Percentiles rank a stretch among this genome's conserved stretches.
Conservation (phyloP, 2,113 vertebrate species). For the Lontra canadensis region DNA sequence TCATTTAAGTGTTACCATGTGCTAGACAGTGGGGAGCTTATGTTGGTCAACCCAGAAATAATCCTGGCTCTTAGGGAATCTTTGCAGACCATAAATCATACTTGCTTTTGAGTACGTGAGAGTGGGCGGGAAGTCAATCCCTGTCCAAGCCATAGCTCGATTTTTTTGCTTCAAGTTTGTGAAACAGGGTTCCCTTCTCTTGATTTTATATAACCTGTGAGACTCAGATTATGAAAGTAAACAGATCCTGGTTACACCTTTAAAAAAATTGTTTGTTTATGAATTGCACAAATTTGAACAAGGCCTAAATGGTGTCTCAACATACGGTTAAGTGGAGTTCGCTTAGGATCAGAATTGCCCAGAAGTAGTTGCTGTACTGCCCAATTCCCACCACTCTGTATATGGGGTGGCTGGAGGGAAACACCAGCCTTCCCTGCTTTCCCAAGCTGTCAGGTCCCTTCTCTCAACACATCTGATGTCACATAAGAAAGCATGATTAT, state of each 20-base stretch:
- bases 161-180: not conserved
- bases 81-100: not conserved
- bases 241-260: not conserved
- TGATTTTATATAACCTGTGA: not conserved
- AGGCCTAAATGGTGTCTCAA: not conserved
- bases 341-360: not conserved
- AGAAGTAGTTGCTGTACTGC: not conserved
- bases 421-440: not conserved
- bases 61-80: not conserved
- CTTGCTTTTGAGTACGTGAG: slow-evolving; percentile 11
- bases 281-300: not conserved
- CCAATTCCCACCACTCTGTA: not conserved
- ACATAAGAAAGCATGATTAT: not conserved
- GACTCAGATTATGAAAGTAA: slow-evolving; percentile 27
- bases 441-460: not conserved
- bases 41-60: not conserved
- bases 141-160: not conserved
- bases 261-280: not conserved
- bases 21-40: not conserved
- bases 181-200: not conserved
- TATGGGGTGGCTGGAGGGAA: not conserved
- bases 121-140: not conserved
- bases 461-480: not conserved
- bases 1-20: slow-evolving; percentile 31
- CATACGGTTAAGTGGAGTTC: not conserved